Conservation (phyloP, 2,888 invertebrate species). For the Cenopis cana region DNA sequence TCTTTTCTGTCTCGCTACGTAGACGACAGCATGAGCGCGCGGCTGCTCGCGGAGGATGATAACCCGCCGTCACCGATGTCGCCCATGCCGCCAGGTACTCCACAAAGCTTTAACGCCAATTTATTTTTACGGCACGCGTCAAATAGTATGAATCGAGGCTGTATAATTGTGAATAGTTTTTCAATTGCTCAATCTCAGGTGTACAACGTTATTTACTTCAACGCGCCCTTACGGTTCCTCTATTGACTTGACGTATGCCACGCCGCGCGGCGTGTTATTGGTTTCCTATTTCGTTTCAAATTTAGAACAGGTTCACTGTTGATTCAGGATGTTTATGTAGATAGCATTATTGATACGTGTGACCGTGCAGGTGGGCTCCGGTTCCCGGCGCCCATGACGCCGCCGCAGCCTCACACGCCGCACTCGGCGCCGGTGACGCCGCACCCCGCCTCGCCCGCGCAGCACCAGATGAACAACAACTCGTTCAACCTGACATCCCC, state of each 20-base stretch:
- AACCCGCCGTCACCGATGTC: slow-evolving; percentile 97
- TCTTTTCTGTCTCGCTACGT: slow-evolving; percentile 97
- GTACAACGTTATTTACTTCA: background rate
- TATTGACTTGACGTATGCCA: no score
- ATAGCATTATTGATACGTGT: background rate
- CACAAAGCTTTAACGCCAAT: no score
- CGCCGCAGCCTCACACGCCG: slow-evolving; percentile 87
- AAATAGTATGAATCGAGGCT: no score
- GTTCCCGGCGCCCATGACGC: slow-evolving; percentile 94
- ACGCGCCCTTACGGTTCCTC: no score
- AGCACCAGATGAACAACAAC: slow-evolving; percentile 76
- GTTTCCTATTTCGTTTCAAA: no score
- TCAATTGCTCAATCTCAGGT: background rate
- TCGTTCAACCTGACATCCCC: slow-evolving; percentile 81
- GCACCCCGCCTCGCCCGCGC: slow-evolving; percentile 82
- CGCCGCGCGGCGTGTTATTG: no score
- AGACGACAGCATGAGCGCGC: slow-evolving; percentile 93
- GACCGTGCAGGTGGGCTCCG: slow-evolving; percentile 82
- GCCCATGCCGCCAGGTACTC: slow-evolving; percentile 87
- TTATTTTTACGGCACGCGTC: no score
- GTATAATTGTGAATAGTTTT: background rate
- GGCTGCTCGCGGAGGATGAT: slow-evolving; percentile 96
- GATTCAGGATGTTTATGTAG: background rate
- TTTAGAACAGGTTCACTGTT: no score
- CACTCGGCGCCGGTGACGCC: slow-evolving; percentile 87